A percentile compares a stretch with the other conserved stretches of the same genome.
These are phyloP conservation scores for Drosophila mulleri DNA, from an alignment of 2,888 invertebrate genomes.

Conservation along the genomic window DNA sequence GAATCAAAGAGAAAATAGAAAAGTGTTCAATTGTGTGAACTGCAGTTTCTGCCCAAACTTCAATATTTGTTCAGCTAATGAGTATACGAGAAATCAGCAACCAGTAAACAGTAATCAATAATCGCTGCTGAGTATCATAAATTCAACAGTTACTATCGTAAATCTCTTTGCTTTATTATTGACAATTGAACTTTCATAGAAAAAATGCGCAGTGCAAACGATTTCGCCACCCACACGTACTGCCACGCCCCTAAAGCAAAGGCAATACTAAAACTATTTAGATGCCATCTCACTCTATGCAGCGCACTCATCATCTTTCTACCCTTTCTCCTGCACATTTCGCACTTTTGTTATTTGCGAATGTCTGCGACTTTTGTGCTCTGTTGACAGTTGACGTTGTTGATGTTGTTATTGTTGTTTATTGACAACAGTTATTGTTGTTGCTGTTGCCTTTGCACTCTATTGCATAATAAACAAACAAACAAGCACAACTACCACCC, in stretches of 20 bases:
- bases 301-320: background rate
- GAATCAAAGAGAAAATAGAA: background rate
- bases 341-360: conserved; percentile 43
- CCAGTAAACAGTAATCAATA: background rate
- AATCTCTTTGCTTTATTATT: conserved; percentile 2
- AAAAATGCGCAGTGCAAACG: conserved; percentile 23
- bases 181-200: conserved; percentile 7
- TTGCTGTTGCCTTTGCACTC: conserved; percentile 60
- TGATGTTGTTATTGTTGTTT: conserved; percentile 19
- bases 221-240: conserved; percentile 1
- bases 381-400: conserved; percentile 29
- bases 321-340: conserved; percentile 34
- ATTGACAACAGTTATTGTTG: conserved; percentile 39
- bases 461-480: conserved; percentile 65
- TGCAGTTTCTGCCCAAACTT: no score
- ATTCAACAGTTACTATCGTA: background rate
- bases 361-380: conserved; percentile 31
- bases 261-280: background rate
- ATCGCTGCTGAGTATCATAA: background rate
- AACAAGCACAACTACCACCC: conserved; percentile 13
- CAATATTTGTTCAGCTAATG: background rate
- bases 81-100: background rate
- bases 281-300: conserved; percentile 25
- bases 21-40: background rate
- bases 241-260: conserved; percentile 15